Evolutionary conservation across 2,888 invertebrate species (phyloP).

Genomic region (Digitonthophagus gazella): DNA sequence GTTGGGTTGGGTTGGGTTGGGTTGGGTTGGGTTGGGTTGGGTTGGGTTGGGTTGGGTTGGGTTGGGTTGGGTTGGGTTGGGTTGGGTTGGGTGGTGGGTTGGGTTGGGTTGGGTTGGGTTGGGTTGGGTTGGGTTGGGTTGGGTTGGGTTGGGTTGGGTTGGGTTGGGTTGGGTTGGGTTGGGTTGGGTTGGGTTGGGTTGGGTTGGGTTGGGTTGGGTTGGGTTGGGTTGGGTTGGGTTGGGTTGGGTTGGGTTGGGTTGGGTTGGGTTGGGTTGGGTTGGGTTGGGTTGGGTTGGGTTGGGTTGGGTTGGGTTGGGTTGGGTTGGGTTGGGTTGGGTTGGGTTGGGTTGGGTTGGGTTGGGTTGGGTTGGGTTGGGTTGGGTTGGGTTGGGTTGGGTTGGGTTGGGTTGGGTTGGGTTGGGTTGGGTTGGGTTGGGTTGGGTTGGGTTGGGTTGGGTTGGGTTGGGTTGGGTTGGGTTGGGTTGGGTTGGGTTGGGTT

Average conservation of each 20-base stretch:
- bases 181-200: slow-evolving; percentile 20
- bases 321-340: background rate
- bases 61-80: slow-evolving; percentile 1
- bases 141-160: slow-evolving; percentile 1
- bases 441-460: background rate
- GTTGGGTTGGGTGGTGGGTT: slow-evolving; percentile 1
- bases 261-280: slow-evolving; percentile 7
- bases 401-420: slow-evolving; percentile 1
- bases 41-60: slow-evolving; percentile 1
- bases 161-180: slow-evolving; percentile 17
- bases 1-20: slow-evolving; percentile 1
- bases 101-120: too few relatives aligned
- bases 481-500: background rate
- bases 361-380: slow-evolving; percentile 1
- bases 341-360: background rate
- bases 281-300: slow-evolving; percentile 7
- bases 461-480: background rate
- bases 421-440: background rate
- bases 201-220: slow-evolving; percentile 3
- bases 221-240: slow-evolving; percentile 5
- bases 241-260: slow-evolving; percentile 7
- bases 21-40: slow-evolving; percentile 1
- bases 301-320: slow-evolving; percentile 3
- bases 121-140: slow-evolving; percentile 1
- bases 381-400: slow-evolving; percentile 1